Evolutionary conservation across 2,113 vertebrate species (phyloP).

Genomic region (Ovibos moschatus): DNA sequence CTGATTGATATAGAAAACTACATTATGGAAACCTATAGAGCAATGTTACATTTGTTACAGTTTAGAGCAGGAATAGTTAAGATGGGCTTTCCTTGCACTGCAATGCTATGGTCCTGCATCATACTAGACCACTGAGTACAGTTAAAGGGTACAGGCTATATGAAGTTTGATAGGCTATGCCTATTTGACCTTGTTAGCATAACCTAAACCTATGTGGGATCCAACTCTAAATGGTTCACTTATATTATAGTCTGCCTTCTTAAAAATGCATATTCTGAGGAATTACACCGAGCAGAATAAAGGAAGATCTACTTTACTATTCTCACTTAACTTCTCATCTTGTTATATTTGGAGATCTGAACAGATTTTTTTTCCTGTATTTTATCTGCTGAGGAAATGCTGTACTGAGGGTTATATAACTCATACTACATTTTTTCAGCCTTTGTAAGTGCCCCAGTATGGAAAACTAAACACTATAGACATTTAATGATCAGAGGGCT

Average conservation of each 20-base stretch:
- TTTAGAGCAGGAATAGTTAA: not conserved
- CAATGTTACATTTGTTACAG: not conserved
- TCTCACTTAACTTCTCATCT: not conserved
- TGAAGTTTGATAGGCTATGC: not conserved
- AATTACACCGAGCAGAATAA: not conserved
- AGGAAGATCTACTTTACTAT: not conserved
- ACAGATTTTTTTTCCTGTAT: not conserved
- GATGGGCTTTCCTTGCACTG: not conserved
- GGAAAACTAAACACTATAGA: not conserved
- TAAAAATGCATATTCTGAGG: not conserved
- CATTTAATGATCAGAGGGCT: not conserved
- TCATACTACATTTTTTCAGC: not conserved
- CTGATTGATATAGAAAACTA: not conserved
- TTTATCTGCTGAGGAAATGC: not conserved
- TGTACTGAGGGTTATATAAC: not conserved
- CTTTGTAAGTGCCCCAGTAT: not conserved
- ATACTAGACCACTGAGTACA: not conserved
- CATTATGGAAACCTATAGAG: not conserved
- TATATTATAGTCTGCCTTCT: not conserved
- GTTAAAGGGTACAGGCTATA: not conserved
- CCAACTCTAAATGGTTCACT: not conserved
- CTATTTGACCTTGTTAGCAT: not conserved
- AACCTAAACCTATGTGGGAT: not conserved
- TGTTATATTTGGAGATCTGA: not conserved
- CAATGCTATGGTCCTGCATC: not conserved